Evolutionary conservation across 2,113 vertebrate genomes (phyloP).

Genomic region (Alethe castanea): DNA sequence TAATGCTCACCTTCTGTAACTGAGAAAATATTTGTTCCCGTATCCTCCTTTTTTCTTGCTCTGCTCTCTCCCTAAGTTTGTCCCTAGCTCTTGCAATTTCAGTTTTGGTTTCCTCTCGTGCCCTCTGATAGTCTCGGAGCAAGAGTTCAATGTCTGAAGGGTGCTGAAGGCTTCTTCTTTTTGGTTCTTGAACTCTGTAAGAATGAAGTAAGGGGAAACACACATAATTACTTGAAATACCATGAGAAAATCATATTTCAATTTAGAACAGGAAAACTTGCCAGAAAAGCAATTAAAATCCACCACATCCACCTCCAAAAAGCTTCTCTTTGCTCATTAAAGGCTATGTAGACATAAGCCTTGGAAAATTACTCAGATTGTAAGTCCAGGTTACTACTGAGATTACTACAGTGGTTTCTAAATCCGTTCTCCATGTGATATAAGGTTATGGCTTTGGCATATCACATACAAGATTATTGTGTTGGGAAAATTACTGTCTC

Average conservation of each 20-base stretch:
- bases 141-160: slow-evolving; percentile 87
- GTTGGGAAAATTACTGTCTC: not conserved
- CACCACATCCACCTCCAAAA: not conserved
- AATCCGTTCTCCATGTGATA: not conserved
- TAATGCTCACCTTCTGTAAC: slow-evolving; percentile 74
- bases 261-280: not conserved
- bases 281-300: not conserved
- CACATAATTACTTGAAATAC: not conserved
- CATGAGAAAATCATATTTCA: not conserved
- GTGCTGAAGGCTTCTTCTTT: slow-evolving; percentile 57
- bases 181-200: slow-evolving; percentile 74
- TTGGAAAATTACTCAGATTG: not conserved
- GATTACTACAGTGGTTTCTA: not conserved
- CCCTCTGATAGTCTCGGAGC: slow-evolving; percentile 85
- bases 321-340: not conserved
- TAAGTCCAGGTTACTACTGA: not conserved
- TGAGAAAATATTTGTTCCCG: slow-evolving; percentile 80
- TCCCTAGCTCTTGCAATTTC: slow-evolving; percentile 89
- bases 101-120: slow-evolving; percentile 85
- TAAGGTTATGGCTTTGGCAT: not conserved
- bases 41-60: slow-evolving; percentile 86
- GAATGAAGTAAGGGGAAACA: not conserved
- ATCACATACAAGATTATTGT: not conserved
- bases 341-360: not conserved
- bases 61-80: slow-evolving; percentile 82